These are phyloP conservation scores for Thunnus maccoyii DNA, from an alignment of 2,113 vertebrate genomes.

Conservation along the genomic window DNA sequence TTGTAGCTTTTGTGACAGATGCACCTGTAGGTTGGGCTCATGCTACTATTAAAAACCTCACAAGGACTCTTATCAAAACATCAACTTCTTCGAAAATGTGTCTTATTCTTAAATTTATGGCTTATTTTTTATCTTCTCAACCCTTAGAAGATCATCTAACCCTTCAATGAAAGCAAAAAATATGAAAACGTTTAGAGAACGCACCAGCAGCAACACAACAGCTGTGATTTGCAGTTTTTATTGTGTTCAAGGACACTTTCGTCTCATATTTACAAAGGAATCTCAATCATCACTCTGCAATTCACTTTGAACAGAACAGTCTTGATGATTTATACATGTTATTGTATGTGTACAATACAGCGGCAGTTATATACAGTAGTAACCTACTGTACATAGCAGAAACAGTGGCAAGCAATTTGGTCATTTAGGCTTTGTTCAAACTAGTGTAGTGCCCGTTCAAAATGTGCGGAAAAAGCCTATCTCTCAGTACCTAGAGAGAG, in stretches of 20 bases:
- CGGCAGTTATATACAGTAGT: too few species aligned
- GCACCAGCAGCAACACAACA: background rate
- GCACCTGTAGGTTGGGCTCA: background rate
- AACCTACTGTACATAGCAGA: too few species aligned
- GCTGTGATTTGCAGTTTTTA: background rate
- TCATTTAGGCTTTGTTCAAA: too few species aligned
- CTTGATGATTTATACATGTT: too few species aligned
- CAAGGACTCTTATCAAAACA: background rate
- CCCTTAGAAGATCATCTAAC: background rate
- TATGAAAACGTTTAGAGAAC: background rate
- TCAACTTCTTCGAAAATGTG: background rate
- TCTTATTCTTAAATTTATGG: background rate
- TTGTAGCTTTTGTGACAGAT: background rate
- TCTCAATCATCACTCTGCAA: background rate
- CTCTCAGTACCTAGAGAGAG: too few species aligned
- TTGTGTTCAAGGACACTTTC: background rate
- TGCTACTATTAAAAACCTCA: background rate
- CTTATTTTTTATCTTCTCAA: slow-evolving; percentile 7
- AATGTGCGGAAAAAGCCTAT: too few species aligned
- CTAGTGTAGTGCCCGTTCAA: too few species aligned
- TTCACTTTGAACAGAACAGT: background rate
- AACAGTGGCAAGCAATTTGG: too few species aligned
- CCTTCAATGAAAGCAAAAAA: background rate
- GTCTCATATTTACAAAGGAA: background rate
- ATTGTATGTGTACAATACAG: too few species aligned